phyloP scores from a whole-genome alignment of 2,113 vertebrate genomes.

The Psittacus erithacus region DNA sequence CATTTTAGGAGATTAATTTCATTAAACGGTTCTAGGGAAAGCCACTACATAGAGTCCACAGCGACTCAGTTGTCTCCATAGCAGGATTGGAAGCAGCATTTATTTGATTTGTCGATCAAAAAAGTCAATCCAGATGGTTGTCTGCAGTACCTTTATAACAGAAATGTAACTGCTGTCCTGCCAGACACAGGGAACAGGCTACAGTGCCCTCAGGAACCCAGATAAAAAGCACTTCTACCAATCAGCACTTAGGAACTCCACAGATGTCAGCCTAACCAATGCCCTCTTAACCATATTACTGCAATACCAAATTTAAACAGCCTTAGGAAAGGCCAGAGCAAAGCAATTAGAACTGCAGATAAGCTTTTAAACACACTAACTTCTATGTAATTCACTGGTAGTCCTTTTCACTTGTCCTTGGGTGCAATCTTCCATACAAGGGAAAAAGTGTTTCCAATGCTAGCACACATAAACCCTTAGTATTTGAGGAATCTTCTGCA shows the following conservation, averaged over 20 bases:
- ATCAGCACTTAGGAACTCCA: background rate
- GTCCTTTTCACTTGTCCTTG: background rate
- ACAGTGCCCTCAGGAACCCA: background rate
- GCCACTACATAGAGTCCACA: accelerated
- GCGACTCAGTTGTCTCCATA: background rate
- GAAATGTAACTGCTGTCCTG: background rate
- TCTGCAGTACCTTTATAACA: background rate
- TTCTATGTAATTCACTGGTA: background rate
- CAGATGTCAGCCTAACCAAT: background rate
- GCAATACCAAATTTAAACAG: background rate
- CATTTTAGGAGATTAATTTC: background rate
- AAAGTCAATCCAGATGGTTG: background rate
- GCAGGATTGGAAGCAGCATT: background rate
- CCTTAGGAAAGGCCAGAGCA: background rate
- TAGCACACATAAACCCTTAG: background rate
- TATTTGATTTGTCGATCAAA: background rate
- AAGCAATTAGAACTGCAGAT: background rate
- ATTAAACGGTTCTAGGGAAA: background rate
- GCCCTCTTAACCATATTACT: background rate
- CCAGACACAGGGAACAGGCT: accelerated
- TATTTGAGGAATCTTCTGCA: background rate
- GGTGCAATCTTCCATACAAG: background rate
- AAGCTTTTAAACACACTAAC: background rate
- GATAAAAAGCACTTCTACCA: background rate
- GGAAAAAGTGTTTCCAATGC: background rate